Percentiles rank a stretch among this genome's conserved stretches.
Evolutionary conservation across 2,797 vertebrate species (phyloP).

Genomic region (Potorous gilbertii): DNA sequence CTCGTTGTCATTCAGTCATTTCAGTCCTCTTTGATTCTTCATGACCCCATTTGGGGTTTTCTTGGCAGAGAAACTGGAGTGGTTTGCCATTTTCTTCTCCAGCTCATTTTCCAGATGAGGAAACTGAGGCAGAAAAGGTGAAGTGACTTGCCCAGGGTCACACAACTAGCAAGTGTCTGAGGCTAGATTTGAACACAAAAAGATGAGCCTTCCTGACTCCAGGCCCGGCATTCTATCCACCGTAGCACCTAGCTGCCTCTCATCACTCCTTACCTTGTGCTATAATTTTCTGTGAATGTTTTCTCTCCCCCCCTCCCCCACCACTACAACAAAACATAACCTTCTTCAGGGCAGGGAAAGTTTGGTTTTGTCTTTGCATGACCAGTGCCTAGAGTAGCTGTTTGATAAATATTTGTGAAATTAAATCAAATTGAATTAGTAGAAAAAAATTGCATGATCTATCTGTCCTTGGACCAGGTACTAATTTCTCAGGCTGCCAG

Average conservation of each 20-base stretch:
- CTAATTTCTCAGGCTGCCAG: constrained; percentile 5
- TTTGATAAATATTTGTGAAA: not conserved
- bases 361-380: not conserved
- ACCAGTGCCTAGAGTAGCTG: not conserved
- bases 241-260: not conserved
- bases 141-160: not conserved
- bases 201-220: not conserved
- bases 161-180: not conserved
- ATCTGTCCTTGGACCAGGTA: not conserved
- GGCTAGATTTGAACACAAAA: not conserved
- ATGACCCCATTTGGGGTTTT: not conserved
- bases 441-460: not conserved
- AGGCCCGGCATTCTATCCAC: not conserved
- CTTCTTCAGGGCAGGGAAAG: not conserved
- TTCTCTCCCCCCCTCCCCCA: not conserved
- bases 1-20: not conserved
- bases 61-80: not conserved
- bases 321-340: not conserved
- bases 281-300: not conserved
- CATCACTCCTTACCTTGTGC: not conserved
- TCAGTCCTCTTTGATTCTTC: not conserved
- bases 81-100: not conserved
- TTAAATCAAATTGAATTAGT: not conserved
- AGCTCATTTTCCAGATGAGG: not conserved
- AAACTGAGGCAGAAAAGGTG: not conserved